These are phyloP conservation scores for Corythornis cristatus DNA, from an alignment of 2,113 vertebrate genomes.

Conservation along the genomic window DNA sequence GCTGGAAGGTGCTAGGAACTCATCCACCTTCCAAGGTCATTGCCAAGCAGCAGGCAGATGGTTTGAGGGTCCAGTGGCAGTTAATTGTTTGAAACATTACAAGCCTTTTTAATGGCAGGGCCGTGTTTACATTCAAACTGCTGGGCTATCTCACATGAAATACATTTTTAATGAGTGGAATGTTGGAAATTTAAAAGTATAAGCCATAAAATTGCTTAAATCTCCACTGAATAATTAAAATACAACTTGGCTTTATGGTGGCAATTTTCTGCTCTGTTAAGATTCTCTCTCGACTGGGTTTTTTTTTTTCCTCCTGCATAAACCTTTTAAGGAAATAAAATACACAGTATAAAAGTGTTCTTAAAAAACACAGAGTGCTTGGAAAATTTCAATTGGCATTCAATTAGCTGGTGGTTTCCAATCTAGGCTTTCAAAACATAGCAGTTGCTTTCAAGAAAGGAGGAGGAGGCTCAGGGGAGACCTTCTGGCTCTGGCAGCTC, in stretches of 20 bases:
- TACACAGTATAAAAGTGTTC: not conserved
- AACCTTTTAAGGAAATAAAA: constrained; percentile 23
- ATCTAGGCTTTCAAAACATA: not conserved
- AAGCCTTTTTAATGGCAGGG: constrained; percentile 19
- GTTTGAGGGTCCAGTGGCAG: not conserved
- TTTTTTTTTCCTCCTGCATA: too few species aligned
- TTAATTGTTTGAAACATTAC: not conserved
- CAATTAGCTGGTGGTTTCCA: not conserved
- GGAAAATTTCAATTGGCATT: not conserved
- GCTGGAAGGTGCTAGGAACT: not conserved
- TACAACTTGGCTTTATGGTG: constrained; percentile 36
- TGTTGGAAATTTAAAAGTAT: constrained; percentile 16
- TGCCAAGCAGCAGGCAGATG: constrained; percentile 19
- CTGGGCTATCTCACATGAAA: not conserved
- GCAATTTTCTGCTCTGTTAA: constrained; percentile 64
- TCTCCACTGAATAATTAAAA: constrained; percentile 59
- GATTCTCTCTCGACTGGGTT: not conserved
- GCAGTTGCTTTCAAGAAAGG: not conserved
- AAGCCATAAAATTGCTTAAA: constrained; percentile 16
- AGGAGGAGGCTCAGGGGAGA: too few species aligned
- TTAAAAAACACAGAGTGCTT: not conserved
- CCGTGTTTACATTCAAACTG: constrained; percentile 8
- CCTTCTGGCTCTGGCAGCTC: too few species aligned
- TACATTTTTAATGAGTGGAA: constrained; percentile 39
- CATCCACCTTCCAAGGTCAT: constrained; percentile 2